A percentile compares a stretch with the other conserved stretches of the same genome.
Evolutionary conservation across 2,113 vertebrate genomes (phyloP).

Genomic region (Muntiacus reevesi): DNA sequence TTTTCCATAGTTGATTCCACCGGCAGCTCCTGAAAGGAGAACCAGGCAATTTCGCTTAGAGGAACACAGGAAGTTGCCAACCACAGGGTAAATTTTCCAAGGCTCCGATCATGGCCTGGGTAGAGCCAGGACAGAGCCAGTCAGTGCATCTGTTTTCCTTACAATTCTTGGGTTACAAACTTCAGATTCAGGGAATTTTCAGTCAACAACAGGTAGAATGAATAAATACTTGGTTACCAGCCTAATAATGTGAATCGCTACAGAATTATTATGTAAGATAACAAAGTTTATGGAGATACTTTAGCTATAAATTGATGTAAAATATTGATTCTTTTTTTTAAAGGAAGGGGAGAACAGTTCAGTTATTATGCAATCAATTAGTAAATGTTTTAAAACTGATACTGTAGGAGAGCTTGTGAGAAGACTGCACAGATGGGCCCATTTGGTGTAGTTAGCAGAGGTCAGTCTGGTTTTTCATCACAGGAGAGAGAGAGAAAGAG

Average conservation of each 20-base stretch:
- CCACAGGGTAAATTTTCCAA: conserved; percentile 20
- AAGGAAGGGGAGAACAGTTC: conserved; percentile 66
- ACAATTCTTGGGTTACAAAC: conserved; percentile 68
- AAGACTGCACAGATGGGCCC: not conserved
- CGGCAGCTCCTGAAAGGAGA: not conserved
- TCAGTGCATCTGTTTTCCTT: conserved; percentile 44
- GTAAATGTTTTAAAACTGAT: conserved; percentile 55
- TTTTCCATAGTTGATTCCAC: not conserved
- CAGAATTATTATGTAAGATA: conserved; percentile 73
- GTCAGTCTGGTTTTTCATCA: not conserved
- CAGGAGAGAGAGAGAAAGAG: not conserved
- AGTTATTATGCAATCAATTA: conserved; percentile 81
- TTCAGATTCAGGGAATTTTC: conserved; percentile 82
- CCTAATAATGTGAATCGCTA: conserved; percentile 77
- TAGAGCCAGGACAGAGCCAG: not conserved
- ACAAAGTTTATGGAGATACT: conserved; percentile 84
- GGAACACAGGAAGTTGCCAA: not conserved
- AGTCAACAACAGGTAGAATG: conserved; percentile 78
- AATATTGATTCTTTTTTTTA: conserved; percentile 69
- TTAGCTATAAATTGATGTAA: conserved; percentile 79
- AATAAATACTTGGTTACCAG: conserved; percentile 77
- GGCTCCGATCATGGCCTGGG: not conserved
- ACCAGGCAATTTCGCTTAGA: not conserved
- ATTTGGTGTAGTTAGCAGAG: not conserved
- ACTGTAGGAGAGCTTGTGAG: conserved; percentile 5